Evolutionary conservation across 2,113 vertebrate genomes (phyloP), one percentile per base, ranked within the genome.

Genomic region (Microtus oregoni): DNA sequence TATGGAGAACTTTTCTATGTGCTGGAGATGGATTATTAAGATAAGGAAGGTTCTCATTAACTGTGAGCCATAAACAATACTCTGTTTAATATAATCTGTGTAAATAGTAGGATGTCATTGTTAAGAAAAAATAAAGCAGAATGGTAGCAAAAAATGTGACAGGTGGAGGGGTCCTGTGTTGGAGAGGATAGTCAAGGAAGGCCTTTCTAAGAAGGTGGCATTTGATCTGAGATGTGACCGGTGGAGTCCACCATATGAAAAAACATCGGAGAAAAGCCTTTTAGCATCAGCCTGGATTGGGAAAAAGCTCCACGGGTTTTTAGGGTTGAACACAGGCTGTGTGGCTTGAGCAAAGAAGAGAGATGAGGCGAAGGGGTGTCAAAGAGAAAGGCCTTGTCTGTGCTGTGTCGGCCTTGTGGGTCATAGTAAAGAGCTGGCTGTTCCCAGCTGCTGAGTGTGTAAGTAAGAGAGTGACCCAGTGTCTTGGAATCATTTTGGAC

Each of bases 1-100:
- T 61, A 47, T 61, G 41, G 10, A 90, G 73, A 50, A 85, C 38
- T 63, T 63, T 63, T 41, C n/a, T 13, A 2, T 47, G 3, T 94
- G 61, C 82, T 81, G 10, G 15, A 95, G 35, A 63, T 24, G 76
- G 61, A 77, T 38, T 5, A 47, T 52, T 50, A 76, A 55, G 50
- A 76, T 61, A 76, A 67, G 75, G 47, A 91, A 83, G 88, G 52
- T 19, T 17, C 72, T 35, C 58, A 41, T 0, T n/a, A n/a, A 38
- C 50, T 41, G 38, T 1, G 6, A 68, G 38, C 19, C 17, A 6
- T 68, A 90, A 90, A 52, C 28, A 44, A 7, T 87, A 32, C 19
- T 70, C 52, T 93, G 47, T 95, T 91, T 77, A 93, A 73, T 35
- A 76, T 88, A 86, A 38, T 75, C 63, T 88, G n/a, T 8, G 17